Base-by-base conservation (phyloP, 2,888 invertebrate species). In the Orthosia cruda region DNA sequence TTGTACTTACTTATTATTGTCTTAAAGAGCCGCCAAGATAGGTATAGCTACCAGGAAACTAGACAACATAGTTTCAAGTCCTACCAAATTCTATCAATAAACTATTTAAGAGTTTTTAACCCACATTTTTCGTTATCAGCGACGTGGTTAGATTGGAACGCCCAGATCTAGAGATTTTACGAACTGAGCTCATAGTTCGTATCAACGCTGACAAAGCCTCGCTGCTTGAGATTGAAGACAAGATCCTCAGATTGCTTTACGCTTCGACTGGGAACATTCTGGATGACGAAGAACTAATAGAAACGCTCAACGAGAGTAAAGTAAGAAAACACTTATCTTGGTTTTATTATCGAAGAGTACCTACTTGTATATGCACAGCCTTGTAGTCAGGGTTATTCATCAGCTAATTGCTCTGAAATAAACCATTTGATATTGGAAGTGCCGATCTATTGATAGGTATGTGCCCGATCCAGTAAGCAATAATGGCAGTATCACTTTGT, bases 231-330 rank as follows among this genome's bases (percentile, higher is more conserved):
- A 98, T 99, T 80, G 99, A 99, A 95, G 99, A 99, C 91, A 99
- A 98, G 94, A 99, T 99, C 80, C 96, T 99, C 15, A 97, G 97
- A 85, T 97, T 99, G 65, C 95, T 99, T 3, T 98, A 98, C 89
- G 97, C 98, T 62, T 98, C 98, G 0, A 98, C 98, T 80, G 99
- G 99, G 7, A 99, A 99, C 91, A 99, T 99, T 88, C 97, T 99
- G 58, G 99, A 99, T 91, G 99, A 99, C 91, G 99, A 99, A 91
- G 98, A 98, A 89, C 97, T 99, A 23, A 99, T 99, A 74, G 98
- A 99, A 91, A 98, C 99, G 0, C 97, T 99, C 16, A 98, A 99
- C 93, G 98, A 98, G 89, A 98, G 98, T 91, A 99, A 99, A 95
- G 98, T 97, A 89, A 77, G 81, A 15, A 50, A 12, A 40, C n/a